Base-by-base conservation (phyloP, 2,888 invertebrate species). In the Microctonus aethiopoides region DNA sequence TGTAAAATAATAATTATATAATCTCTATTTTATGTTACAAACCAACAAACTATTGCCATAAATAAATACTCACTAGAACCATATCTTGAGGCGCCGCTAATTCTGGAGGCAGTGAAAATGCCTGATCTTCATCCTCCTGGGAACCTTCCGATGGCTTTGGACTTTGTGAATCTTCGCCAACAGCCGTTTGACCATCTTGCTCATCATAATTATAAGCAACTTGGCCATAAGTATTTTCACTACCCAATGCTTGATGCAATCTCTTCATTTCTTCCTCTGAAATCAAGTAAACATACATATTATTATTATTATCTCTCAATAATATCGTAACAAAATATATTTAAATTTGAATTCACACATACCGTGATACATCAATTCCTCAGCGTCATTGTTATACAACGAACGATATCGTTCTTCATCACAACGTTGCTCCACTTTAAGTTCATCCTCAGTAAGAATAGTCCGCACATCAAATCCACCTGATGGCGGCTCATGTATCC, bases 341-440 rank as follows among this genome's bases (percentile, higher is more conserved):
- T 54, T 39, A 62, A 60, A 41, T 57, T 36, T 66, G 62, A 60
- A 41, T 57, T 36, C 64, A 57, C 16, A 74, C 81, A 86, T 87
- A 96, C 97, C 97, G 92, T 96, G 95, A 87, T 96, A 95, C 89
- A 95, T 90, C 75, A 93, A 91, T 82, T 95, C 95, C 84, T 97
- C 95, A 84, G 93, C 93, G 81, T 97, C 94, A 87, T 96, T 95
- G 70, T 92, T 93, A 82, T 94, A 92, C 60, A 99, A 89, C 22
- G 95, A 96, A 72, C 94, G 89, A 88, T 97, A 99, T 59, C 99
- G 90, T 88, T 99, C 99, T 84, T 96, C 95, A 85, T 99, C 98
- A 87, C 98, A 98, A 67, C 96, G 89, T 81, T 94, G 93, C 87
- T 99, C 99, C 76, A 97, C 91, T 72, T 93, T 91, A 77, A 90